Percentiles rank a stretch among this genome's conserved stretches.
Conservation (phyloP, 1,140 invertebrate species). For the Acromyrmex charruanus region DNA sequence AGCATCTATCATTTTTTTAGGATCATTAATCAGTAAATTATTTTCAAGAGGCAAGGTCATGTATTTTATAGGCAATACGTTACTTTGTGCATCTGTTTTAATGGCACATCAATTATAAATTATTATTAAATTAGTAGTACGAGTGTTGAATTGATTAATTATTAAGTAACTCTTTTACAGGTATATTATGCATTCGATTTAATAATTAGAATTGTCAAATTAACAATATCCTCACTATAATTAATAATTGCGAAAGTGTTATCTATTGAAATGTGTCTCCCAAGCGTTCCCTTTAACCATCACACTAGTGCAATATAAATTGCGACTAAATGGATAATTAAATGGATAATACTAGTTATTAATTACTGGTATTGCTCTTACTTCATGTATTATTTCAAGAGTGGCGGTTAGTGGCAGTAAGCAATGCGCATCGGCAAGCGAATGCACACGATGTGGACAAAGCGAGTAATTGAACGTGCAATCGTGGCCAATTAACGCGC, state of each 20-base stretch:
- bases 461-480: slow-evolving; percentile 58
- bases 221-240: neutral
- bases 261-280: neutral
- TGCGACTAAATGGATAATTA: neutral
- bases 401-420: neutral
- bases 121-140: neutral
- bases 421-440: slow-evolving; percentile 26
- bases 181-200: neutral
- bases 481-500: slow-evolving; percentile 61
- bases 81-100: neutral
- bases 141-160: slow-evolving; percentile 18
- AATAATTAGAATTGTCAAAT: slow-evolving; percentile 34
- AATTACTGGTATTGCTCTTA: slow-evolving; percentile 20
- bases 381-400: slow-evolving; percentile 52
- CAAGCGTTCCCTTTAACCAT: neutral
- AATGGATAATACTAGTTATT: slow-evolving; percentile 17
- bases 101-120: neutral
- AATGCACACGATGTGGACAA: slow-evolving; percentile 27
- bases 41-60: neutral
- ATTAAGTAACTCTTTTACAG: neutral
- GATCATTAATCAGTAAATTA: slow-evolving; percentile 5
- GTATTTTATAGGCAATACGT: neutral
- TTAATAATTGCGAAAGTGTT: neutral
- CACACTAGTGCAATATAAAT: neutral
- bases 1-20: neutral